A percentile compares a stretch with the other conserved stretches of the same genome.
phyloP scores from a whole-genome alignment of 2,888 invertebrate species.

The Ptilodon capucinus region DNA sequence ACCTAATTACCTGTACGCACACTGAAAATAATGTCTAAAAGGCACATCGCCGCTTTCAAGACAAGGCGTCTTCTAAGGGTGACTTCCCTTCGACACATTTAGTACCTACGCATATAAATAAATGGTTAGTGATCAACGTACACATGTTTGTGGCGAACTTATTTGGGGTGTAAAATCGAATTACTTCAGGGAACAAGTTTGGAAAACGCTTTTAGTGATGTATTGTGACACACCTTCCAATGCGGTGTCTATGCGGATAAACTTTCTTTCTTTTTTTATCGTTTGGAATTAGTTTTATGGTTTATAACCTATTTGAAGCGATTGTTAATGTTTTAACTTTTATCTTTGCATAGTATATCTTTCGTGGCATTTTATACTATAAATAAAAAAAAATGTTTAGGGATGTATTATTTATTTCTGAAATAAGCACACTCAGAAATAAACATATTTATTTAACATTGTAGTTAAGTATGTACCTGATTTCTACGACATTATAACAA shows the following conservation, averaged over 20 bases:
- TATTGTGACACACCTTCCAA: conserved; percentile 25
- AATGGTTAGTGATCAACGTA: conserved; percentile 46
- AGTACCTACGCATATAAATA: conserved; percentile 20
- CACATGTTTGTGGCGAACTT: conserved; percentile 51
- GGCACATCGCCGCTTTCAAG: conserved; percentile 46
- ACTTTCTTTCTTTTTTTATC: background rate
- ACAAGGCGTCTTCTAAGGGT: conserved; percentile 51
- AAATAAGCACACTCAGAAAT: background rate
- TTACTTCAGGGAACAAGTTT: conserved; percentile 55
- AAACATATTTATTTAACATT: background rate
- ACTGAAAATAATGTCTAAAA: conserved; percentile 67
- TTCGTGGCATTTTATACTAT: no score
- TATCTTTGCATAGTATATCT: no score
- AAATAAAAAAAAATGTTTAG: no score
- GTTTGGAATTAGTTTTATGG: background rate
- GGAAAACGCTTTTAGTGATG: conserved; percentile 56
- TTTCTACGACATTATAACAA: background rate
- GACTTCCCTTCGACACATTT: conserved; percentile 32
- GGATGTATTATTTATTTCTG: no score
- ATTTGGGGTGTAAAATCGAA: conserved; percentile 67
- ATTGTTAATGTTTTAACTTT: no score
- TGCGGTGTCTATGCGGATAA: conserved; percentile 1
- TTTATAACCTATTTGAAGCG: no score
- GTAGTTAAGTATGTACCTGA: no score
- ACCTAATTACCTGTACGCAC: conserved; percentile 59